These are phyloP conservation scores for Cyprinodon variegatus DNA, from an alignment of 2,113 vertebrate genomes.

Conservation along the genomic window DNA sequence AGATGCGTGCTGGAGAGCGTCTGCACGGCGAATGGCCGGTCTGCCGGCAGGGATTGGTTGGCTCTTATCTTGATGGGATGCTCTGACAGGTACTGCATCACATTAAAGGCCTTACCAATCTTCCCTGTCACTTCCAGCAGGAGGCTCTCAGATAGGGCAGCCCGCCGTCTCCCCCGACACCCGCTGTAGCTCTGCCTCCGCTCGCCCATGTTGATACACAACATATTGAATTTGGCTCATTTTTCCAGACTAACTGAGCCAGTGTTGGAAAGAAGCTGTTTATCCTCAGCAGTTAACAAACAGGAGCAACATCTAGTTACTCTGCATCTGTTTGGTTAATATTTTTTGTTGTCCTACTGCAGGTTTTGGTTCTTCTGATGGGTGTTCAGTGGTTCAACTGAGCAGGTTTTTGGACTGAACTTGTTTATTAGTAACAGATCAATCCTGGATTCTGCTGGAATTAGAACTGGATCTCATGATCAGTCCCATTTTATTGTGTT, in stretches of 20 bases:
- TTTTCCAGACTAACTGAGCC: conserved; percentile 47
- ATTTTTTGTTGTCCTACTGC: neutral
- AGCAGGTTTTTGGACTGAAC: too few relatives aligned
- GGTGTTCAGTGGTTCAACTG: neutral
- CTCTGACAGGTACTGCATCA: conserved; percentile 77
- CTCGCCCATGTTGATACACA: conserved; percentile 28
- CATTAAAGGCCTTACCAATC: conserved; percentile 81
- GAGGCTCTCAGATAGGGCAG: conserved; percentile 49
- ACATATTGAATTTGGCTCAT: conserved; percentile 30
- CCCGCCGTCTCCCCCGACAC: neutral
- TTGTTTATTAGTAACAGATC: too few relatives aligned
- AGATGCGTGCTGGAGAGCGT: conserved; percentile 28
- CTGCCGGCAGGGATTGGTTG: conserved; percentile 47
- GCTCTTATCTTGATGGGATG: conserved; percentile 72
- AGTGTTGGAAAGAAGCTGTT: neutral
- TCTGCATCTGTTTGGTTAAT: too few relatives aligned
- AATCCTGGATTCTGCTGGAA: too few relatives aligned
- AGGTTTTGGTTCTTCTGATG: neutral
- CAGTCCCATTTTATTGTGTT: too few relatives aligned
- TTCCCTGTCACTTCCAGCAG: conserved; percentile 71
- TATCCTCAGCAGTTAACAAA: neutral
- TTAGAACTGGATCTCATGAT: too few relatives aligned
- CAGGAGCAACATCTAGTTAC: neutral
- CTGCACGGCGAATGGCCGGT: conserved; percentile 33
- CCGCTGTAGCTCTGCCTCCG: conserved; percentile 5